These are phyloP conservation scores for Danaus chrysippus DNA, from an alignment of 2,888 invertebrate species.

Conservation along the genomic window DNA sequence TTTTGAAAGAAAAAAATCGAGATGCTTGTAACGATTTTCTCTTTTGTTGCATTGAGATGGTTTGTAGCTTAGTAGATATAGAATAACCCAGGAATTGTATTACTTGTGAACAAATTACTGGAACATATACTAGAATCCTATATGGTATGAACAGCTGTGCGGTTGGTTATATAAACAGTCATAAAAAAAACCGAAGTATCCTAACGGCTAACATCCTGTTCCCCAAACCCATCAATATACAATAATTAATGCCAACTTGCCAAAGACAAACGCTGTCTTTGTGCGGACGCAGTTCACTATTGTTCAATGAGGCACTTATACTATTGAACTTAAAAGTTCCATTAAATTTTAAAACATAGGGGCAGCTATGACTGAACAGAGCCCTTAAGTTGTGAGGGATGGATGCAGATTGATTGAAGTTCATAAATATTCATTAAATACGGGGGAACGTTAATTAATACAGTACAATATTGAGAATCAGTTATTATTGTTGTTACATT, in stretches of 20 bases:
- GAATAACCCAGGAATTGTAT: no score
- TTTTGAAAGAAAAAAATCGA: not conserved
- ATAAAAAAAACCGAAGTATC: conserved; percentile 25
- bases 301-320: conserved; percentile 16
- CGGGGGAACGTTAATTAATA: conserved; percentile 3
- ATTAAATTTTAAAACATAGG: conserved; percentile 22
- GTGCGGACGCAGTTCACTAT: conserved; percentile 9
- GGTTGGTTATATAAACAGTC: not conserved
- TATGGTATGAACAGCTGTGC: conserved; percentile 8
- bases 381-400: conserved; percentile 17
- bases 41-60: not conserved
- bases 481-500: not conserved
- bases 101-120: no score
- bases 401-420: conserved; percentile 15
- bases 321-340: conserved; percentile 15
- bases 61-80: not conserved
- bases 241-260: conserved; percentile 24
- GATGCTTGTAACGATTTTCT: not conserved
- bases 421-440: conserved; percentile 21
- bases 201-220: conserved; percentile 26
- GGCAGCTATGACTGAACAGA: conserved; percentile 28
- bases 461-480: not conserved
- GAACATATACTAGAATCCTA: no score
- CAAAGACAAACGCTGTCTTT: conserved; percentile 19
- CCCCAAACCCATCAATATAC: conserved; percentile 20